Base-by-base conservation (phyloP, 2,888 invertebrate species). In the Synanthedon myopaeformis region DNA sequence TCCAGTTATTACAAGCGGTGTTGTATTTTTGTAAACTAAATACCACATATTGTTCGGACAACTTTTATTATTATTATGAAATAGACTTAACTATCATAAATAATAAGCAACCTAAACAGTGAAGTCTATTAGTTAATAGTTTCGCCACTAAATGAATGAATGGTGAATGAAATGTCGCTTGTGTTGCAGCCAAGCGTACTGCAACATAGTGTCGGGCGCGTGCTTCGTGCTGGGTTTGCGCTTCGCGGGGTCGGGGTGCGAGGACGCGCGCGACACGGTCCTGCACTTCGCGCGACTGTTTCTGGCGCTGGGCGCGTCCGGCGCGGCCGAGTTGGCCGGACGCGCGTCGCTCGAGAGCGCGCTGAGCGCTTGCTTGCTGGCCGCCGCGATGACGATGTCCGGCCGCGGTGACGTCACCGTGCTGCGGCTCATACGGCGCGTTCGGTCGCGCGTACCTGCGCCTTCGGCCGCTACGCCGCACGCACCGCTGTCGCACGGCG, bases 141-240 rank as follows among this genome's bases (percentile, higher is more conserved):
- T 19, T 3, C 2, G 19, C 19, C 19, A 19, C 3, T 19, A 3
- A 28, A 28, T 35, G 35, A 28, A 28, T 35, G 35, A 35, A 3
- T 35, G 35, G 45, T 45, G 11, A 13, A 8, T 56, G 13, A 6
- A 8, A 45, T 42, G 10, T 1, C 45, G 13, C 51, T 45, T 41
- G 19, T 23, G 5, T 12, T 88, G 45, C 69, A 96, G 96, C 67
- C 98, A 98, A 89, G 97, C 97, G 0, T 99, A 97, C 82, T 97
- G 98, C 81, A 98, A 98, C 79, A 96, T 98, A 59, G 90, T 97
- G 56, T 94, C 97, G 0, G 99, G 99, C 14, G 97, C 96, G 1
- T 96, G 97, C 64, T 94, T 99, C 88, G 95, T 96, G 6, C 82
- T 99, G 63, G 98, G 97, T 0, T 88, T 99, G 3, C 94, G 95